Base-by-base conservation (phyloP, 2,797 vertebrate genomes). In the Oceanodroma leucorhoa region DNA sequence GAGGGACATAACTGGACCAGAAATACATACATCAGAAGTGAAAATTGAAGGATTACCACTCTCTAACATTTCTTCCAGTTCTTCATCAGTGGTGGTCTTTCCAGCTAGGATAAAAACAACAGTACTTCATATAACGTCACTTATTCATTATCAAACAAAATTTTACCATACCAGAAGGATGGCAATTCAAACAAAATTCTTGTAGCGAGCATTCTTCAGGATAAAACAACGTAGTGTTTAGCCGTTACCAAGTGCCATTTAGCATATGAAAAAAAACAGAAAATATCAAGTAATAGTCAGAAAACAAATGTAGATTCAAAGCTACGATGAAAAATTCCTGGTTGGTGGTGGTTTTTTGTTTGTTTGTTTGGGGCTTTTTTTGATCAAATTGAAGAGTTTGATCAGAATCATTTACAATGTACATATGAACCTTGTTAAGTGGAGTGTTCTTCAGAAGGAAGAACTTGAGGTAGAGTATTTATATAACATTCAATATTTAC, bases 11-110 rank as follows among this genome's bases (percentile, higher is more conserved):
- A 61, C 13, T 43, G 88, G 55, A 26, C 12, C 48, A 71, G 32
- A 40, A 85, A 46, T 88, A 97, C 99, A 92, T 98, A 99, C 99
- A 69, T 99, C 99, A 4, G 98, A 99, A 55, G 98, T 99, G 97
- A 99, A 99, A 91, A 99, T 98, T 11, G 99, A 98, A 10, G 99
- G 98, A 94, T 98, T 99, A 82, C 99, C 99, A 30, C 98, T 99
- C 96, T 99, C 99, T 89, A 99, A 92, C 99, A 99, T 99, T 71
- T 99, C 98, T 90, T 99, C 99, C 71, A 99, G 98, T 89, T 99
- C 99, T n/a, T 99, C 99, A 14, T 98, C 98, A 2, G 99, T 99
- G 66, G 99, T 99, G 61, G 97, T 97, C 97, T 97, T 99, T 83
- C 99, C 99, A 97, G 99, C 99, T 99, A 88, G 79, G 96, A 97